Base-by-base conservation (phyloP, 2,888 invertebrate species). In the Drosophila mercatorum region DNA sequence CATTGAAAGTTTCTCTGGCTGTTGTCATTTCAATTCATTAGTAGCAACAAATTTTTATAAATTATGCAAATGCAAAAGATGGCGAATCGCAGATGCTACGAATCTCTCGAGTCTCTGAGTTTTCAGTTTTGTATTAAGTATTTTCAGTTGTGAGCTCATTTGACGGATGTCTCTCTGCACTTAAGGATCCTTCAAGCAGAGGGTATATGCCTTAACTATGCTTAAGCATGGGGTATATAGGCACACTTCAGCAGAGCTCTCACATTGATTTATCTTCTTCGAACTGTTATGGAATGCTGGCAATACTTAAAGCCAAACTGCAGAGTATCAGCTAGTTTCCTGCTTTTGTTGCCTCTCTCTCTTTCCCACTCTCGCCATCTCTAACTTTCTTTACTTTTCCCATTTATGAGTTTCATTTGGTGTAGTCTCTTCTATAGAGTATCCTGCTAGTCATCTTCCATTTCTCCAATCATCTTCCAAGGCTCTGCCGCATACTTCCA, bases 11-110 rank as follows among this genome's bases (percentile, higher is more conserved):
- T 80, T 67, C 31, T 58, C 67, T 77, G 67, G 67, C 77, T 80
- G 71, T 65, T 80, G 80, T 80, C 77, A 80, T 72, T 80, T 71
- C 72, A 80, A 77, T 80, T 78, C 77, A 68, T 78, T 80, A 72
- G 72, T 46, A 72, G 81, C 77, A 51, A 43, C 64, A 80, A 36
- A 51, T 72, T 63, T 78, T 72, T 64, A 80, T 78, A 76, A 77
- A 80, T 78, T 80, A 78, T 78, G 72, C 77, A 72, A 69, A 69
- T 62, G 55, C 55, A 5, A 49, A 53, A 62, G 46, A 57, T 46
- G 17, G 38, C 58, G 28, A 43, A 59, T 57, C 49, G 12, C 17
- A 26, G 36, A 46, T 46, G 55, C n/a, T 7, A 34, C 3, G 14
- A 55, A 6, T 17, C 26, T 5, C 12, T 28, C 26, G 22, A 41